A percentile compares a stretch with the other conserved stretches of the same genome.
These are phyloP conservation scores for Chymomyza amoena DNA, from an alignment of 2,888 invertebrate genomes.

Conservation along the genomic window DNA sequence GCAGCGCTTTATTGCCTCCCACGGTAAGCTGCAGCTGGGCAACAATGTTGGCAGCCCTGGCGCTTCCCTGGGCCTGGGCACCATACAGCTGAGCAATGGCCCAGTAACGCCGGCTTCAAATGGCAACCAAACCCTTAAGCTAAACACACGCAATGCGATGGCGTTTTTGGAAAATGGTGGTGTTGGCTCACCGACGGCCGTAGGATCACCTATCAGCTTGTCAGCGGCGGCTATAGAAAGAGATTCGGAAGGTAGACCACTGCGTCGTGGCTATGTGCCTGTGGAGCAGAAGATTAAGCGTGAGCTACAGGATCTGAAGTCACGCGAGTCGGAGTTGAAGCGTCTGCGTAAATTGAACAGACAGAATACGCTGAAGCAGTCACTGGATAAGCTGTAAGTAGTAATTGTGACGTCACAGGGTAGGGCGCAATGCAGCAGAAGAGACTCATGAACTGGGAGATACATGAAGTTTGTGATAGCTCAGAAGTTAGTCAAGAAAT, in stretches of 20 bases:
- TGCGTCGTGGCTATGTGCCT: slow-evolving; percentile 88
- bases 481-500: too few species aligned
- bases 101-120: slow-evolving; percentile 6
- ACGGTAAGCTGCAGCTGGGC: slow-evolving; percentile 83
- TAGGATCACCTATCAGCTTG: slow-evolving; percentile 50
- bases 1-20: slow-evolving; percentile 90
- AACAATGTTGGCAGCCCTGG: slow-evolving; percentile 32
- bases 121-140: slow-evolving; percentile 38
- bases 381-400: slow-evolving; percentile 81
- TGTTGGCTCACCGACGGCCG: slow-evolving; percentile 17
- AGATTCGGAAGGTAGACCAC: slow-evolving; percentile 82
- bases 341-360: slow-evolving; percentile 82
- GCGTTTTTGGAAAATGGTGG: slow-evolving; percentile 49
- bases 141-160: slow-evolving; percentile 54
- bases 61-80: slow-evolving; percentile 11
- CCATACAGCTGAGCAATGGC: slow-evolving; percentile 7
- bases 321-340: slow-evolving; percentile 89
- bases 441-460: too few species aligned
- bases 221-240: slow-evolving; percentile 80
- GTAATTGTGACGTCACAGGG: background rate
- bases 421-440: too few species aligned
- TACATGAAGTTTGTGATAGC: too few species aligned
- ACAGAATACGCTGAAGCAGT: slow-evolving; percentile 83
- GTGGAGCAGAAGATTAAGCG: slow-evolving; percentile 93
- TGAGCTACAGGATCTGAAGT: slow-evolving; percentile 91